Evolutionary conservation across 2,888 invertebrate genomes (phyloP), one percentile per base, ranked within the genome.

Genomic region (Perizoma affinitatum): DNA sequence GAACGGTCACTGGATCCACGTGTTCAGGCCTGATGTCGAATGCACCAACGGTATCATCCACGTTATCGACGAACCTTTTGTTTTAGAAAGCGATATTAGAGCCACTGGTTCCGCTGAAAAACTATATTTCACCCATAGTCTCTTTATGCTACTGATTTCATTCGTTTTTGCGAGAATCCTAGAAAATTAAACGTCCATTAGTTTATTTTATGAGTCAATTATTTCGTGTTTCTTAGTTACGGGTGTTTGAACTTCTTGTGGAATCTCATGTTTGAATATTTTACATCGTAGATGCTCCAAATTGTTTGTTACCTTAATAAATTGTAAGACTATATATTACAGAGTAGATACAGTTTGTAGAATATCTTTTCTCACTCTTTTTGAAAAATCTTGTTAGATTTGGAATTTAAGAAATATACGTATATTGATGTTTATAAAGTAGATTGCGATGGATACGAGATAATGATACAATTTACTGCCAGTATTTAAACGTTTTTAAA

Each of bases 31-130:
- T 34, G 98, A 99, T 85, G 97, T 99, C 5, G 97, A 97, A 78
- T 98, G 98, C 86, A 98, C 97, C 85, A 98, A 98, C 83, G 98
- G 98, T 54, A 96, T 98, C 73, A 98, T 98, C 73, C 98, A 98
- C 86, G 97, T 98, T 66, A 97, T 98, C 79, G 98, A 98, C 82
- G 94, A 94, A 70, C 98, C 98, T 5, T 95, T 98, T 79, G 91
- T 98, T 63, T 94, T 95, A 78, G 96, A 96, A 76, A 95, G 95
- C 75, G 98, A 98, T 86, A 95, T 98, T 66, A 94, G 95, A 68
- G 96, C 96, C 59, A 95, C 94, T n/a, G 92, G 93, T 44, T 77
- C 81, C 55, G 87, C 90, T 22, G 84, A 86, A 53, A 78, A 81
- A 66, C 68, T 82, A 35, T 75, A 74, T 59, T 35, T 78, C 42